phyloP scores from a whole-genome alignment of 2,888 invertebrate genomes.

The Hoplodrina ambigua region DNA sequence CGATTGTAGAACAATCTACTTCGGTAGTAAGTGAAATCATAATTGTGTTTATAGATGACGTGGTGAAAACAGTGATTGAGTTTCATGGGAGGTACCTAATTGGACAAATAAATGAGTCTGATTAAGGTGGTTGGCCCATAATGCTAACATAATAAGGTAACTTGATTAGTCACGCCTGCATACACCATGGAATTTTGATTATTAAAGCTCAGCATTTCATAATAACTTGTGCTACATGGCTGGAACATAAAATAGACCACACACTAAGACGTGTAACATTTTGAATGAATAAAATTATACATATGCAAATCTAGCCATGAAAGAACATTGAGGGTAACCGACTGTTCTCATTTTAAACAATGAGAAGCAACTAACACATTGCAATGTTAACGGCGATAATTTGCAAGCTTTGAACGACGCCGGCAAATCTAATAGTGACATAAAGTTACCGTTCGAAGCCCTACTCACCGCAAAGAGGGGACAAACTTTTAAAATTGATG shows the following conservation, averaged over 20 bases:
- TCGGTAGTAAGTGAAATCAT: constrained; percentile 57
- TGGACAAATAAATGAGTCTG: constrained; percentile 25
- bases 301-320: constrained; percentile 20
- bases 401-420: constrained; percentile 13
- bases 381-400: constrained; percentile 27
- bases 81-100: constrained; percentile 38
- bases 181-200: background rate
- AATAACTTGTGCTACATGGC: background rate
- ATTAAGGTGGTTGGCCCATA: constrained; percentile 16
- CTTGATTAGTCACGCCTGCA: constrained; percentile 10
- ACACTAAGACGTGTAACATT: constrained; percentile 9
- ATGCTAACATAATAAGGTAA: constrained; percentile 15
- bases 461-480: constrained; percentile 22
- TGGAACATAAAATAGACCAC: background rate
- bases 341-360: constrained; percentile 28
- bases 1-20: constrained; percentile 47
- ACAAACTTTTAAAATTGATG: constrained; percentile 46
- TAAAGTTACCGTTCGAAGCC: constrained; percentile 32
- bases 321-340: constrained; percentile 14
- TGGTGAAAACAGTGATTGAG: constrained; percentile 48
- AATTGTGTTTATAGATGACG: constrained; percentile 58
- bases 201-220: background rate
- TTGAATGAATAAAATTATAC: constrained; percentile 13
- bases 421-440: constrained; percentile 19
- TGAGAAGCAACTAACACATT: constrained; percentile 27